These are phyloP conservation scores for Isoperla grammatica DNA, from an alignment of 2,888 invertebrate species.

Conservation along the genomic window DNA sequence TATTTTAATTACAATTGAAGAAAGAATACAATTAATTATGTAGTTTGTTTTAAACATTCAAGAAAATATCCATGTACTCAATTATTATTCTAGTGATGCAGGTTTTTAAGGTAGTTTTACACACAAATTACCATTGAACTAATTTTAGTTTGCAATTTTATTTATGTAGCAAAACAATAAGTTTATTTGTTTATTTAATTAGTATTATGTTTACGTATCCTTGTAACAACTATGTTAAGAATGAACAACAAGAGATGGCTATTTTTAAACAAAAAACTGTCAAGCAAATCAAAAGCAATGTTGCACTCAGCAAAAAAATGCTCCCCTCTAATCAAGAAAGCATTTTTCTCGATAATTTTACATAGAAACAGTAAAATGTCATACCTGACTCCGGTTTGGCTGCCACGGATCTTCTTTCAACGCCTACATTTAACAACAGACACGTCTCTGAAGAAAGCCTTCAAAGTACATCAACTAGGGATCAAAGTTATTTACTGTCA, in stretches of 20 bases:
- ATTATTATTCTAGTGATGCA: conserved; percentile 16
- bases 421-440: not conserved
- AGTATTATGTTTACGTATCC: not conserved
- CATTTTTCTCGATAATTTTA: too few relatives aligned
- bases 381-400: too few relatives aligned
- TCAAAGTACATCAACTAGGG: too few relatives aligned
- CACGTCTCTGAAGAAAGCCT: not conserved
- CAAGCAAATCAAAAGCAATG: too few relatives aligned
- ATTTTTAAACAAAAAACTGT: not conserved
- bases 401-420: too few relatives aligned
- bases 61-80: conserved; percentile 24
- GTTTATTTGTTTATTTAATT: conserved; percentile 6
- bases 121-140: conserved; percentile 17
- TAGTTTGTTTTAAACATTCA: conserved; percentile 23
- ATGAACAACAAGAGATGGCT: not conserved
- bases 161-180: conserved; percentile 17
- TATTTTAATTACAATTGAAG: conserved; percentile 10
- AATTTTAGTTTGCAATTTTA: conserved; percentile 8
- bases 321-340: not conserved
- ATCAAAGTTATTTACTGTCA: too few relatives aligned
- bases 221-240: conserved; percentile 1
- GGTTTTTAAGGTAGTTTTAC: conserved; percentile 6
- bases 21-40: conserved; percentile 24
- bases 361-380: too few relatives aligned
- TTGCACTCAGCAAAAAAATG: too few relatives aligned